phyloP scores from a whole-genome alignment of 2,797 vertebrate genomes.

The Falco peregrinus region DNA sequence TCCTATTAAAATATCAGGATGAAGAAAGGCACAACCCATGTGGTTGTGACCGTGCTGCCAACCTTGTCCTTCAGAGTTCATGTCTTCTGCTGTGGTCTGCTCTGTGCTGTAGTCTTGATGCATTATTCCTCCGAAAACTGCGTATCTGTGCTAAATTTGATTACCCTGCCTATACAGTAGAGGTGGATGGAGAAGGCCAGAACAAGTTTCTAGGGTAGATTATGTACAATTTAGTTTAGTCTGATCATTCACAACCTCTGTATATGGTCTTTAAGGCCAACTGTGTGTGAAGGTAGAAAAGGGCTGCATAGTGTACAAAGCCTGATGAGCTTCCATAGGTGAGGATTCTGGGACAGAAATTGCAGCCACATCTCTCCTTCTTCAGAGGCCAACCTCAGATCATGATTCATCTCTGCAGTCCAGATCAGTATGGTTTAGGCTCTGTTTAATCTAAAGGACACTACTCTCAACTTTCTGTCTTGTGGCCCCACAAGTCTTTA shows the following conservation, averaged over 20 bases:
- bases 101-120: neutral
- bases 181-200: neutral
- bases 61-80: neutral
- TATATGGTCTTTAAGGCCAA: neutral
- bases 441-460: neutral
- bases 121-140: neutral
- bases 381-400: neutral
- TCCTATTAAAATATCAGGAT: neutral
- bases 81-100: neutral
- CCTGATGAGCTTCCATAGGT: neutral
- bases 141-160: neutral
- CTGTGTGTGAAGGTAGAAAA: neutral
- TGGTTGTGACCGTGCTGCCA: neutral
- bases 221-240: neutral
- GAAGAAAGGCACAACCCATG: neutral
- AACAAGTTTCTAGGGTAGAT: neutral
- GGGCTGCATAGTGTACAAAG: neutral
- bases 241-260: neutral
- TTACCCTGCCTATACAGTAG: neutral
- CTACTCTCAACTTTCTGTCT: neutral
- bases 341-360: neutral
- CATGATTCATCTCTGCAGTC: neutral
- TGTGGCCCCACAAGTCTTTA: neutral
- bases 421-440: neutral
- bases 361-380: neutral